Evolutionary conservation across 2,888 invertebrate genomes (phyloP).

Genomic region (Ochlodes sylvanus): DNA sequence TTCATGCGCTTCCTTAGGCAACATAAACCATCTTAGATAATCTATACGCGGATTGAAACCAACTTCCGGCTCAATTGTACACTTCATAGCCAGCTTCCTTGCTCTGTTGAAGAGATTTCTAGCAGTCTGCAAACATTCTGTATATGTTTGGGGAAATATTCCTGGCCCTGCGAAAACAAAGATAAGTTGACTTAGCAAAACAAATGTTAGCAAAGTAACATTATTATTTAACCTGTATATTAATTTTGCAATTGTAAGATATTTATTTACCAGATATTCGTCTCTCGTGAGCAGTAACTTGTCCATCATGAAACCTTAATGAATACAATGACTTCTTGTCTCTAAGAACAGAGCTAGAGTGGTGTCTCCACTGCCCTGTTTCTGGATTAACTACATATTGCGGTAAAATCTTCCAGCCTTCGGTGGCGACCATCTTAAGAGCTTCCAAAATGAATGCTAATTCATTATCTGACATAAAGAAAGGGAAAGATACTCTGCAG

Average conservation of each 20-base stretch:
- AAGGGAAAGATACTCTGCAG: conserved; percentile 93
- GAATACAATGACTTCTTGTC: conserved; percentile 93
- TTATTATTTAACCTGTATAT: no score
- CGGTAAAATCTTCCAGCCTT: conserved; percentile 95
- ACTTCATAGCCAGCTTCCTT: conserved; percentile 90
- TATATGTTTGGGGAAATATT: conserved; percentile 89
- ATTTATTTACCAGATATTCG: conserved; percentile 84
- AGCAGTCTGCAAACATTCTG: conserved; percentile 92
- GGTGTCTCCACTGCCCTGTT: conserved; percentile 96
- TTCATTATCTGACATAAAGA: conserved; percentile 92
- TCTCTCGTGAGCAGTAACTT: conserved; percentile 90
- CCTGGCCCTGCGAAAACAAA: conserved; percentile 83
- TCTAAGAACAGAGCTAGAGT: conserved; percentile 90
- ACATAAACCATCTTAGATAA: conserved; percentile 93
- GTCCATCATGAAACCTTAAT: conserved; percentile 90
- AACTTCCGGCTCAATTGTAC: conserved; percentile 90
- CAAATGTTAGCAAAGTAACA: no score
- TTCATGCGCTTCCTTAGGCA: conserved; percentile 94
- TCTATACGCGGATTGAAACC: conserved; percentile 89
- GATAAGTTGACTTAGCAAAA: not conserved
- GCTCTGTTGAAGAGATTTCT: conserved; percentile 91
- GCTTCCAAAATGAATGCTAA: conserved; percentile 93
- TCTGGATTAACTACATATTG: conserved; percentile 94
- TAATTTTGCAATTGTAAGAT: not conserved
- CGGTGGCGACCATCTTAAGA: conserved; percentile 93